Conservation (phyloP, 2,113 vertebrate genomes). For the Megalops atlanticus region DNA sequence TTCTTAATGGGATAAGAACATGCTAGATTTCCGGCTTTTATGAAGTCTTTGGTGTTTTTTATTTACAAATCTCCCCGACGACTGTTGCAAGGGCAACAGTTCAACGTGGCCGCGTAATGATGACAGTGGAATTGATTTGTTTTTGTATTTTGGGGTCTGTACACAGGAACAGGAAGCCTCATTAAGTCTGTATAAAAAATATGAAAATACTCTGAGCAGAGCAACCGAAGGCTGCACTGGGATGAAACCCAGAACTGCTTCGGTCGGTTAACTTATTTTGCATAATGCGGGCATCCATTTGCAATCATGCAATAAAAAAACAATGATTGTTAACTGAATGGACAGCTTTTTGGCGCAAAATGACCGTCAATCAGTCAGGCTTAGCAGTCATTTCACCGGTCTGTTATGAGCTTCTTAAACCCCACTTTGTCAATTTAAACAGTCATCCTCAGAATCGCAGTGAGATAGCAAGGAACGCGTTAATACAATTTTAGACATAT, state of each 20-base stretch:
- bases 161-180: neutral
- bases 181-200: no score
- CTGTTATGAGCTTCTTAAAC: neutral
- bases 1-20: neutral
- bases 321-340: no score
- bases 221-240: neutral
- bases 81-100: conserved; percentile 13
- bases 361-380: no score
- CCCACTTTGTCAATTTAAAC: no score
- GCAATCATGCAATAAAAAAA: no score
- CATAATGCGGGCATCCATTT: neutral
- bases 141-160: neutral
- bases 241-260: neutral
- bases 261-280: neutral
- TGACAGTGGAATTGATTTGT: neutral
- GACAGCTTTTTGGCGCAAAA: no score
- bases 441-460: neutral
- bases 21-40: neutral
- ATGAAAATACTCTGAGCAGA: neutral
- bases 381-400: no score
- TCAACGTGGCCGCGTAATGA: neutral
- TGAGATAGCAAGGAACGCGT: neutral
- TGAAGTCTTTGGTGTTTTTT: neutral
- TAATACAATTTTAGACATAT: neutral
- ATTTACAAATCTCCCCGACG: conserved; percentile 6